phyloP scores from a whole-genome alignment of 1,140 invertebrate species.

The Drosophila setifemur region DNA sequence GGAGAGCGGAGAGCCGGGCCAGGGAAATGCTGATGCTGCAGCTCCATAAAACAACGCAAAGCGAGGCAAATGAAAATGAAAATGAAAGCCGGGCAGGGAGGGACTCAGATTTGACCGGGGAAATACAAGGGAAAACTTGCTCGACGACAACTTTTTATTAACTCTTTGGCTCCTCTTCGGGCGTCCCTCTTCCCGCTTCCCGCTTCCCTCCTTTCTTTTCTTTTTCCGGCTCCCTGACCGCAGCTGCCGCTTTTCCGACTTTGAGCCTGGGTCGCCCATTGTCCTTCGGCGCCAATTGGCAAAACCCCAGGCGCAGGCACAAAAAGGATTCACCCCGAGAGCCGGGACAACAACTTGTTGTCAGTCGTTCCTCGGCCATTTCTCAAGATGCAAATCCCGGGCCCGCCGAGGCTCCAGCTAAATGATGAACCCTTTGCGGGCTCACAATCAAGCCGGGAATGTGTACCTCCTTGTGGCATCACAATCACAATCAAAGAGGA shows the following conservation, averaged over 20 bases:
- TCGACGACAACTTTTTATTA: constrained; percentile 72
- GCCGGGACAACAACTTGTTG: constrained; percentile 63
- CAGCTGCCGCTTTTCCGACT: constrained; percentile 4
- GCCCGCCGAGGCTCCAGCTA: neutral
- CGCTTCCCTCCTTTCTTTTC: neutral
- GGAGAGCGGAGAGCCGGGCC: constrained; percentile 30
- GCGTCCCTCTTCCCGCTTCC: too few species aligned
- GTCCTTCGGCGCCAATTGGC: constrained; percentile 47
- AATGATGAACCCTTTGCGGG: constrained; percentile 16
- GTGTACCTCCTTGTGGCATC: neutral
- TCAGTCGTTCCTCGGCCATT: constrained; percentile 18
- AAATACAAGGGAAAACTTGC: constrained; percentile 24
- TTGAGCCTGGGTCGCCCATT: constrained; percentile 16
- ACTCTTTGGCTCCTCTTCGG: constrained; percentile 52
- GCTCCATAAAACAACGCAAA: constrained; percentile 52
- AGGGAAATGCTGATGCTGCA: constrained; percentile 62
- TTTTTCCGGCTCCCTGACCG: neutral
- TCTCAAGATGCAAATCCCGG: constrained; percentile 59
- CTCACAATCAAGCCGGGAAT: neutral
- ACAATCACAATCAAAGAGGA: neutral
- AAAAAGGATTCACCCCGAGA: constrained; percentile 4
- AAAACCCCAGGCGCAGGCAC: constrained; percentile 14
- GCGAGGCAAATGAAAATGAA: neutral
- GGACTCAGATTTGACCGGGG: neutral
- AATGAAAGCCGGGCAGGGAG: neutral